Evolutionary conservation across 2,113 vertebrate genomes (phyloP), one percentile per base, ranked within the genome.

Genomic region (Syngnathus typhle): DNA sequence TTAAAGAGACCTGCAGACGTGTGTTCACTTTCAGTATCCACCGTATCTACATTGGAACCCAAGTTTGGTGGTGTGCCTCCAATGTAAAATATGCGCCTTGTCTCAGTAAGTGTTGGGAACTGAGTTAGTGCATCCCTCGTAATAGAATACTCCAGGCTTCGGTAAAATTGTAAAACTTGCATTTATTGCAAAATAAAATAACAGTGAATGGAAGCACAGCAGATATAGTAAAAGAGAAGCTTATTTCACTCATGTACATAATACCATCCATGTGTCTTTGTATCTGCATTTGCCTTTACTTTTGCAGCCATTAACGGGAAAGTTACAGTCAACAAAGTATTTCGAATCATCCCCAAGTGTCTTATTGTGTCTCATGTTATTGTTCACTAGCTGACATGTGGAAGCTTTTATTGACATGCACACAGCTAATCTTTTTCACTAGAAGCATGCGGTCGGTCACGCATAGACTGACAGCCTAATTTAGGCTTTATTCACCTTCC

Each of bases 401-500:
- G 69, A 71, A 72, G 58, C 65, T 74, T 76, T 69, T 74, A 52
- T 55, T 66, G 52, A 76, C 78, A 67, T 82, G 73, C 71, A 78
- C 61, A 69, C 38, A 82, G 59, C 67, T 60, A 73, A 61, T 62
- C 16, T 27, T 71, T 61, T 44, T 44, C 21, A 44, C 41, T 62
- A 21, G 23, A 44, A 62, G 41, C 39, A 62, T 44, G n/a, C 38
- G 19, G 21, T 61, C 82, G 70, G 77, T 87, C 78, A 73, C 72
- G 75, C 77, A 73, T 71, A 78, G 60, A 76, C 62, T 74, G 76
- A 79, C 71, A 86, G 80, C 86, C 87, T 90, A 89, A 90, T 88
- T 91, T 89, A 87, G 88, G 87, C 87, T 85, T 90, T 79, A 88
- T 83, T 86, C 81, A 78, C 46, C 60, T 60, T 78, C 65, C 46